Base-by-base conservation (phyloP, 1,140 invertebrate genomes). In the Cotesia glomerata region DNA sequence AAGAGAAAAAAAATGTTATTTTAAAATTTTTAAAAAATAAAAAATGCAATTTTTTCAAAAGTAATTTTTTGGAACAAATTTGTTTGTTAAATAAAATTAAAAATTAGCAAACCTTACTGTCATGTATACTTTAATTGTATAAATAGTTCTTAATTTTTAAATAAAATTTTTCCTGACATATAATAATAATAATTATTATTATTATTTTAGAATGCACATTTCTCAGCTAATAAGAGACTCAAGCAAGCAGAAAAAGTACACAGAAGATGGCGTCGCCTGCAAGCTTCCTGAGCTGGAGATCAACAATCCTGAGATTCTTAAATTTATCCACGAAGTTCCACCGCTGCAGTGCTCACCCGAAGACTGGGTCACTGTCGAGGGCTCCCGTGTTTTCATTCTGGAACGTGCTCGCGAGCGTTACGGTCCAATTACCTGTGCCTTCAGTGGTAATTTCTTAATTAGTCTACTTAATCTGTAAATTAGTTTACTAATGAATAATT, bases 281-380 rank as follows among this genome's bases (percentile, higher is more conserved):
- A 90, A 89, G 59, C 88, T 91, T 75, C 93, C 93, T 0, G 81
- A 89, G 16, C 83, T 94, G 18, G 89, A 92, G 3, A 77, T 93
- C 54, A 88, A 90, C 75, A 89, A 91, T 78, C 90, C 91, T 9
- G 91, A 92, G 75, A 91, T 95, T 66, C 91, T 91, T 87, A 89
- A 90, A 80, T 93, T 91, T 75, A 88, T 93, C 59, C 85, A 90
- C 58, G 77, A 89, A 49, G 88, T 90, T 14, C 83, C 88, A 3
- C 88, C 89, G 61, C 86, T 94, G 18, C 79, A 88, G 36, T 95
- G 93, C 79, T 81, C 82, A 8, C 79, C 82, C 45, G 88, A 89
- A 8, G 88, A 90, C 66, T 87, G 85, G 85, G 80, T 87, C 9
- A 75, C 76, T 63, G 81, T 86, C 32, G 75, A 88, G 79, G 86